These are phyloP conservation scores for Mastomys natalensis DNA, from an alignment of 2,113 vertebrate species.

Conservation along the genomic window DNA sequence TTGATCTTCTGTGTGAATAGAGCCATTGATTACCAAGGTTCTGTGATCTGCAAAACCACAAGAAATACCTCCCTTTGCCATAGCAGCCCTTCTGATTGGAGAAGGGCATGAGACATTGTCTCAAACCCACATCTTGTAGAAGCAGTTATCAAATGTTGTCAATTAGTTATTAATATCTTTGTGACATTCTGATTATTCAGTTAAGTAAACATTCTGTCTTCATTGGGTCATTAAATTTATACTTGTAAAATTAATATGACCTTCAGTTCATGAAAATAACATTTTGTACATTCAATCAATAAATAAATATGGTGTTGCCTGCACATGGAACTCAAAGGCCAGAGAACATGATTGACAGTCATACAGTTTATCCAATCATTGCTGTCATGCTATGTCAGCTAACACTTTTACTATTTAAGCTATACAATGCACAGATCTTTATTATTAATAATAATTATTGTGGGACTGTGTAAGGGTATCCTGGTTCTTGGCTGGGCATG, in stretches of 20 bases:
- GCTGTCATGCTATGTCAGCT: neutral
- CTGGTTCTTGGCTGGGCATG: too few species aligned
- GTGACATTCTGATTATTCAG: neutral
- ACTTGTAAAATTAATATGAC: neutral
- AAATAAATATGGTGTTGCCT: neutral
- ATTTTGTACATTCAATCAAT: neutral
- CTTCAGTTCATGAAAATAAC: slow-evolving; percentile 44
- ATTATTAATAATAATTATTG: too few species aligned
- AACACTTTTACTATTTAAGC: neutral
- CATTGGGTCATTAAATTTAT: neutral
- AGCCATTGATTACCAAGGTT: neutral
- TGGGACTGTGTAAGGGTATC: too few species aligned
- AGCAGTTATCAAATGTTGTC: neutral
- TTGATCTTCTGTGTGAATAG: neutral
- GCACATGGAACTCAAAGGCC: neutral
- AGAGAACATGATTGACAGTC: neutral
- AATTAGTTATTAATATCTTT: neutral
- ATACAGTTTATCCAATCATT: neutral
- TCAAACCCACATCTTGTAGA: neutral
- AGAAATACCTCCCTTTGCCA: neutral
- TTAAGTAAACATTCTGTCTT: slow-evolving; percentile 19
- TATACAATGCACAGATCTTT: neutral
- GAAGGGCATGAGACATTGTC: neutral
- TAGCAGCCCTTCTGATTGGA: neutral
- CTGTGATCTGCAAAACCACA: neutral